These are phyloP conservation scores for Tetragnatha versicolor DNA, from an alignment of 1,140 invertebrate species.

Conservation along the genomic window DNA sequence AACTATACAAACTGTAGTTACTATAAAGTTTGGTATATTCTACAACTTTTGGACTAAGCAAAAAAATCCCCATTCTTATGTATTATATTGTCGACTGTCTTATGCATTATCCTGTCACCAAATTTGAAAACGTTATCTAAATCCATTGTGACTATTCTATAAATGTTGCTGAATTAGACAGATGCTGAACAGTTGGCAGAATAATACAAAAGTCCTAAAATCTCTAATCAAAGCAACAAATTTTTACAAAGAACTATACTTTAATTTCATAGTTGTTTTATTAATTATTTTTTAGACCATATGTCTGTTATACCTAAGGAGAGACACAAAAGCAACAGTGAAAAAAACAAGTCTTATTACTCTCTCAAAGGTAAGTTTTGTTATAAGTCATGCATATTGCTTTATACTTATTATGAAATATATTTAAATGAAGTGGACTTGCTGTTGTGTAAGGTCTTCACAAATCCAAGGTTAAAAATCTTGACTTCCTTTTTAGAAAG, in stretches of 20 bases:
- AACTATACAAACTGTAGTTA: background rate
- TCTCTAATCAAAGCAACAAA: background rate
- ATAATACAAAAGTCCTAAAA: background rate
- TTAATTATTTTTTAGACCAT: constrained; percentile 15
- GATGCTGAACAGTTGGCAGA: background rate
- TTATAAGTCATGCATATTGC: background rate
- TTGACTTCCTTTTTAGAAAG: background rate
- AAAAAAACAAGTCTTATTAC: constrained; percentile 31
- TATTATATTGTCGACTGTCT: background rate
- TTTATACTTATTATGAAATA: background rate
- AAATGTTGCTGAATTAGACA: background rate
- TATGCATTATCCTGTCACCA: background rate
- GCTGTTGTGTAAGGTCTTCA: background rate
- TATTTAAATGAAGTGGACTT: background rate
- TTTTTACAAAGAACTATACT: background rate
- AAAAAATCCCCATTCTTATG: background rate
- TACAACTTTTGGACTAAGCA: background rate
- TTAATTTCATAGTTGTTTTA: background rate
- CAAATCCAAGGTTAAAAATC: background rate
- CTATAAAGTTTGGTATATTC: background rate
- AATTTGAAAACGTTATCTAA: background rate
- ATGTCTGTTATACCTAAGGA: constrained; percentile 2
- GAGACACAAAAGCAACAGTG: constrained; percentile 2
- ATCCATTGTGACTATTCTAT: background rate
- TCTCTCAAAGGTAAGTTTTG: constrained; percentile 21